A percentile compares a stretch with the other conserved stretches of the same genome.
Conservation (phyloP, 2,113 vertebrate genomes). For the Casuarius casuarius region DNA sequence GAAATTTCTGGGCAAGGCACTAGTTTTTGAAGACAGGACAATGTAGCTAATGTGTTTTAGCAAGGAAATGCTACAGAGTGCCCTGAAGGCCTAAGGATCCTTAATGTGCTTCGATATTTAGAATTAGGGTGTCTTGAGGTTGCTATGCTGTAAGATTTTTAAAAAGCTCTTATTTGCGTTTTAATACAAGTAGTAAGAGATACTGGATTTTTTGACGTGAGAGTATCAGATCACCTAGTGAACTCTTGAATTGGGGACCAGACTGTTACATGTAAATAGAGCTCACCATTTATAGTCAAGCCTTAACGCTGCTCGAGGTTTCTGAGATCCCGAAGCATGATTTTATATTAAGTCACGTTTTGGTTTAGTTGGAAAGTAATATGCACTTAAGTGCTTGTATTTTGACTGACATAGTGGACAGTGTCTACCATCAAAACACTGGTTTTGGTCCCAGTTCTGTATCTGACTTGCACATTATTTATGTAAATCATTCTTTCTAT, state of each 20-base stretch:
- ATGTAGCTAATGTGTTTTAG: background rate
- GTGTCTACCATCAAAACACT: background rate
- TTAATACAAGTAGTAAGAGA: background rate
- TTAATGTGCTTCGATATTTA: background rate
- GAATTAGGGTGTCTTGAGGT: background rate
- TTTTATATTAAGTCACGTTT: background rate
- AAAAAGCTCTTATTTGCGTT: background rate
- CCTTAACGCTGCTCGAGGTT: background rate
- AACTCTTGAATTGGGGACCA: background rate
- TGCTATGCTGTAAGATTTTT: background rate
- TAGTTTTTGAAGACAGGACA: background rate
- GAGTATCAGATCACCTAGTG: background rate
- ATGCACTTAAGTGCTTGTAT: background rate
- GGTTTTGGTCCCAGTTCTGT: background rate
- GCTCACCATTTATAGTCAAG: accelerated
- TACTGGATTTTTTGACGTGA: background rate
- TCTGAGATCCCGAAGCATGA: background rate
- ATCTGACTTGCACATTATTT: background rate
- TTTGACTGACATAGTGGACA: background rate
- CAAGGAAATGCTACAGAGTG: accelerated
- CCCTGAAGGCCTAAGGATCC: background rate
- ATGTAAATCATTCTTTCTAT: background rate
- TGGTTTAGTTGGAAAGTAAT: background rate
- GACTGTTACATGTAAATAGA: background rate
- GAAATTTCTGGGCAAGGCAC: background rate